Conservation (phyloP, 2,888 invertebrate genomes). For the Ophion ellenae region DNA sequence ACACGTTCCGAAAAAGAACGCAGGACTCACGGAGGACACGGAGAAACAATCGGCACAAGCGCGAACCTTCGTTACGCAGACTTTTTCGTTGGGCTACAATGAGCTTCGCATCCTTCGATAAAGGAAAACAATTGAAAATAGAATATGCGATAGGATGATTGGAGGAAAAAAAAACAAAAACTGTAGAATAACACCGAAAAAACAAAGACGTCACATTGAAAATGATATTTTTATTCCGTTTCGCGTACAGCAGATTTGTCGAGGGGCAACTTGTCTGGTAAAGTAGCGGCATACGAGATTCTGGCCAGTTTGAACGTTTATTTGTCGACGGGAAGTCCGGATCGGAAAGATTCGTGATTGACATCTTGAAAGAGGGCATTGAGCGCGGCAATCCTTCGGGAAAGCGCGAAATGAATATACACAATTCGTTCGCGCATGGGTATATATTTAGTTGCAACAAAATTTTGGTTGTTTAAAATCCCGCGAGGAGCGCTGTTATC, state of each 20-base stretch:
- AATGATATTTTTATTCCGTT: slow-evolving; percentile 9
- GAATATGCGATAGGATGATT: slow-evolving; percentile 23
- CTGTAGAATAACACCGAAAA: slow-evolving; percentile 18
- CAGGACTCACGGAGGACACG: neutral
- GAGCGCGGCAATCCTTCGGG: neutral
- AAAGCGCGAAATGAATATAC: neutral
- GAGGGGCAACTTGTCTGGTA: neutral
- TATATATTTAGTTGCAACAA: neutral
- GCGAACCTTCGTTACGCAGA: slow-evolving; percentile 18
- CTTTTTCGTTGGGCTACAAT: slow-evolving; percentile 25
- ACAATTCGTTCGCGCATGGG: neutral
- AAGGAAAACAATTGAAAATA: neutral
- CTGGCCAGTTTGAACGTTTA: neutral
- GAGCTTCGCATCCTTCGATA: neutral
- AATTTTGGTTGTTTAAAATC: neutral
- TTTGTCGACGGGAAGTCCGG: neutral
- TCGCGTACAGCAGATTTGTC: neutral
- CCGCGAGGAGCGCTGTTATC: neutral
- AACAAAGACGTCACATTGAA: slow-evolving; percentile 10
- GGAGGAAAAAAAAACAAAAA: neutral
- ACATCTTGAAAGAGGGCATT: neutral
- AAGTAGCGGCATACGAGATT: neutral
- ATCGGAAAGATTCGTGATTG: neutral
- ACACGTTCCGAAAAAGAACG: slow-evolving; percentile 83
- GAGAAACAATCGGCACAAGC: slow-evolving; percentile 8